Percentiles rank a stretch among this genome's conserved stretches.
These are phyloP conservation scores for Danio jaintianensis DNA, from an alignment of 2,797 vertebrate species.

Conservation along the genomic window DNA sequence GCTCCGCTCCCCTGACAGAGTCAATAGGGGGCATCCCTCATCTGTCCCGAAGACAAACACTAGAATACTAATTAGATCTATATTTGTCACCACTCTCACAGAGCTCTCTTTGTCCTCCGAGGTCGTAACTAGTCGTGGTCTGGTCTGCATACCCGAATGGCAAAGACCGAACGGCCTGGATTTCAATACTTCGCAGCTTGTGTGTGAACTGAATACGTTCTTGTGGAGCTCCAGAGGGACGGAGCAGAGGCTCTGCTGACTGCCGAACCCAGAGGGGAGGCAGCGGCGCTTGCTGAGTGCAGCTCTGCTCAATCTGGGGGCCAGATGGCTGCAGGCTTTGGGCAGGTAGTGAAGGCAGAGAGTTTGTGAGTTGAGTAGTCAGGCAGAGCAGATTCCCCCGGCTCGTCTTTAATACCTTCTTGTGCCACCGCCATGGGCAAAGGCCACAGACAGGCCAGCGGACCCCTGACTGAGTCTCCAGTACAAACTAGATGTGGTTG, in stretches of 20 bases:
- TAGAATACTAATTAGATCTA: constrained; percentile 92
- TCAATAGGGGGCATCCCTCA: constrained; percentile 99
- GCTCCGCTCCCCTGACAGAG: constrained; percentile 91
- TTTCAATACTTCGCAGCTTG: constrained; percentile 16
- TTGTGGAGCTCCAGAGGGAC: constrained; percentile 64
- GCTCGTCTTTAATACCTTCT: constrained; percentile 78
- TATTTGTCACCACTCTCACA: constrained; percentile 82
- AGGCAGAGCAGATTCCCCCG: constrained; percentile 76
- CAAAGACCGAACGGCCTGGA: not conserved
- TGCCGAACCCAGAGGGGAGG: constrained; percentile 85
- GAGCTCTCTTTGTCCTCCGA: constrained; percentile 59
- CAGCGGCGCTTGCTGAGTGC: constrained; percentile 80
- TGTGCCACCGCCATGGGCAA: constrained; percentile 74
- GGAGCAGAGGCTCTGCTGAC: constrained; percentile 86
- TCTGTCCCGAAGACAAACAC: constrained; percentile 98
- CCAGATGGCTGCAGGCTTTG: constrained; percentile 91
- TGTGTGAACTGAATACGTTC: constrained; percentile 29
- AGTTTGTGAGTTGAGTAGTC: constrained; percentile 47
- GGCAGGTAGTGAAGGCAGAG: constrained; percentile 78
- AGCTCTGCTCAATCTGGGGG: constrained; percentile 83
- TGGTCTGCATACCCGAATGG: constrained; percentile 43
- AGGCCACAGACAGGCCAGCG: constrained; percentile 63
- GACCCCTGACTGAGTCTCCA: constrained; percentile 65
- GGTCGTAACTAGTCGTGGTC: constrained; percentile 55
- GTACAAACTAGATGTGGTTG: not conserved